These are phyloP conservation scores for Cossypha heuglini DNA, from an alignment of 2,797 vertebrate species.

Conservation along the genomic window DNA sequence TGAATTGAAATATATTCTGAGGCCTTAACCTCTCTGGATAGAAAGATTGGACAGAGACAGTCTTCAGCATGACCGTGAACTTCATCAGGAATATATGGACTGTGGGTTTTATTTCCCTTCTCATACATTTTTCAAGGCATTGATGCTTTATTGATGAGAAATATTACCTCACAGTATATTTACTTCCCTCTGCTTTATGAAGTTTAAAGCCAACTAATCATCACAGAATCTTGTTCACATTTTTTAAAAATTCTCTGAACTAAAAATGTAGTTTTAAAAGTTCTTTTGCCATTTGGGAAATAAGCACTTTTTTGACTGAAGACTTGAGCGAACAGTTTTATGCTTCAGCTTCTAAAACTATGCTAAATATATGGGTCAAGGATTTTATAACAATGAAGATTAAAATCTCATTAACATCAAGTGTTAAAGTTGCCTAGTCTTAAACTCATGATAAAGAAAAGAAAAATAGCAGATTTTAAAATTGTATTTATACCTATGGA, in stretches of 20 bases:
- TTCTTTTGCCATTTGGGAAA: not conserved
- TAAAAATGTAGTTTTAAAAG: not conserved
- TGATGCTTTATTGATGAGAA: not conserved
- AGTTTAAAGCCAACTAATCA: not conserved
- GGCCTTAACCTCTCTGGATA: not conserved
- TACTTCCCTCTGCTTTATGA: not conserved
- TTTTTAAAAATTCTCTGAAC: not conserved
- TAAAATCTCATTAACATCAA: not conserved
- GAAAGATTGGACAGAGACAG: not conserved
- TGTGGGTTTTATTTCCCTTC: not conserved
- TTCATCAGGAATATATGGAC: not conserved
- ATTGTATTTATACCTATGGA: not conserved
- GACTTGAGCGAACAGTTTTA: not conserved
- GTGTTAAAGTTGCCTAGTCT: not conserved
- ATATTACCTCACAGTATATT: not conserved
- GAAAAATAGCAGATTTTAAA: not conserved
- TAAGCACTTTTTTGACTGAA: not conserved
- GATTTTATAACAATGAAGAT: not conserved
- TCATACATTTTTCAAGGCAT: not conserved
- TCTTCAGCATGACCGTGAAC: not conserved
- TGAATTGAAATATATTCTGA: not conserved
- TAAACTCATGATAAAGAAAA: not conserved
- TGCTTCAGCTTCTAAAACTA: not conserved
- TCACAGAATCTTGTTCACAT: not conserved
- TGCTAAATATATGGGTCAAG: not conserved